Percentiles rank a stretch among this genome's conserved stretches.
Conservation (phyloP, 2,113 vertebrate genomes). For the Brachypteracias leptosomus region DNA sequence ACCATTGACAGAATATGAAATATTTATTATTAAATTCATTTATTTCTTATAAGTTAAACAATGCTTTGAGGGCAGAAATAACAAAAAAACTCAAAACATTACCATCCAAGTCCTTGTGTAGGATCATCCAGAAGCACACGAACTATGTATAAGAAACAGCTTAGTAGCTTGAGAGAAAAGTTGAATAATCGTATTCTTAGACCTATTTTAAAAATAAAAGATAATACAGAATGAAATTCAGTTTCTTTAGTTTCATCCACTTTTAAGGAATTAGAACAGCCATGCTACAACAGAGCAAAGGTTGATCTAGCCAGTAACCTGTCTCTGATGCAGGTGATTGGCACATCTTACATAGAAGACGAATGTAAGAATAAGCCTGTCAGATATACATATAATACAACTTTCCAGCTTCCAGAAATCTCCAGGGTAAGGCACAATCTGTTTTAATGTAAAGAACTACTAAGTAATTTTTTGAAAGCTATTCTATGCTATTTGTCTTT, state of each 20-base stretch:
- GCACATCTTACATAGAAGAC: neutral
- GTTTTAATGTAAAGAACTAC: neutral
- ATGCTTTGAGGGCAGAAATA: neutral
- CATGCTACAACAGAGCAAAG: neutral
- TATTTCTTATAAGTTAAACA: neutral
- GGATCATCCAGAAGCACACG: slow-evolving; percentile 81
- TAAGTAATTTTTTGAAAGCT: neutral
- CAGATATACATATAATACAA: neutral
- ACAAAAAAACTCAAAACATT: slow-evolving; percentile 33
- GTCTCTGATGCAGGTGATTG: neutral
- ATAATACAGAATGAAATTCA: neutral
- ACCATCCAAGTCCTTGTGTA: slow-evolving; percentile 77
- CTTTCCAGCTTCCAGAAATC: neutral
- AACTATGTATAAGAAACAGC: slow-evolving; percentile 84
- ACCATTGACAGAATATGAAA: neutral
- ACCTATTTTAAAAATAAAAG: slow-evolving; percentile 72
- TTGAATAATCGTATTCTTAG: slow-evolving; percentile 87
- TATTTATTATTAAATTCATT: neutral
- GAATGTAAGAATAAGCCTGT: neutral
- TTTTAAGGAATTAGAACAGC: neutral
- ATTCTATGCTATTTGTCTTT: neutral
- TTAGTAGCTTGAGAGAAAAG: slow-evolving; percentile 86
- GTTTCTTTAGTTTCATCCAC: neutral
- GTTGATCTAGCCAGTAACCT: neutral
- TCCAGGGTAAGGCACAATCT: neutral